These are phyloP conservation scores for Ictidomys tridecemlineatus DNA, from an alignment of 2,113 vertebrate species.

Conservation along the genomic window DNA sequence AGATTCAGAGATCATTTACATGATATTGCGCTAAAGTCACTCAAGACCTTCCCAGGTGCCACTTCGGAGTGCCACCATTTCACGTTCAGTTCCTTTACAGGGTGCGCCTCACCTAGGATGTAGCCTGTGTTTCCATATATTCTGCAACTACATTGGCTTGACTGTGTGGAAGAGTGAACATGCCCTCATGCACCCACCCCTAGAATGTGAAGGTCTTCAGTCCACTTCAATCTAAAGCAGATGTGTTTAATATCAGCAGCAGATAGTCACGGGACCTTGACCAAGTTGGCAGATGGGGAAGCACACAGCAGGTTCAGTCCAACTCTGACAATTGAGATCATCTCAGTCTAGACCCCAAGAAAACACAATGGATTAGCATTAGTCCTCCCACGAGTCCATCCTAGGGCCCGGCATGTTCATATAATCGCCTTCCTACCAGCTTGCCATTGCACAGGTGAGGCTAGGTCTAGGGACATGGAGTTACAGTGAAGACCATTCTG, in stretches of 20 bases:
- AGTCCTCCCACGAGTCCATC: not conserved
- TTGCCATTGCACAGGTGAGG: not conserved
- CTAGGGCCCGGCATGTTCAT: not conserved
- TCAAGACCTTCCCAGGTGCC: not conserved
- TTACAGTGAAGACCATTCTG: too few relatives aligned
- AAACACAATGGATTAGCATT: too few relatives aligned
- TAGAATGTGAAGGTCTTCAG: too few relatives aligned
- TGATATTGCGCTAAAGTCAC: fast-evolving
- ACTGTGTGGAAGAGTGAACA: not conserved
- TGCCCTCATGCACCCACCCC: not conserved
- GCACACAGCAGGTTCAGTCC: not conserved
- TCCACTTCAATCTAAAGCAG: not conserved
- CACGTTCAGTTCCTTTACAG: not conserved
- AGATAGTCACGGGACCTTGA: too few relatives aligned
- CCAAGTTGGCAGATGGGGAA: not conserved
- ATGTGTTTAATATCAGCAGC: not conserved
- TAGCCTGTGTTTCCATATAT: fast-evolving
- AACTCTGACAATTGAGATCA: too few relatives aligned
- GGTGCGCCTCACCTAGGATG: fast-evolving
- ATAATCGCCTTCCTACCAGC: not conserved
- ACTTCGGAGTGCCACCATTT: fast-evolving
- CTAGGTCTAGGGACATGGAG: not conserved
- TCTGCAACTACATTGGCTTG: fast-evolving
- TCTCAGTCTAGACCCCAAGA: not conserved
- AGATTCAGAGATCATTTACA: not conserved